Conservation (phyloP, 2,888 invertebrate species). For the Eucera pruinosa region DNA sequence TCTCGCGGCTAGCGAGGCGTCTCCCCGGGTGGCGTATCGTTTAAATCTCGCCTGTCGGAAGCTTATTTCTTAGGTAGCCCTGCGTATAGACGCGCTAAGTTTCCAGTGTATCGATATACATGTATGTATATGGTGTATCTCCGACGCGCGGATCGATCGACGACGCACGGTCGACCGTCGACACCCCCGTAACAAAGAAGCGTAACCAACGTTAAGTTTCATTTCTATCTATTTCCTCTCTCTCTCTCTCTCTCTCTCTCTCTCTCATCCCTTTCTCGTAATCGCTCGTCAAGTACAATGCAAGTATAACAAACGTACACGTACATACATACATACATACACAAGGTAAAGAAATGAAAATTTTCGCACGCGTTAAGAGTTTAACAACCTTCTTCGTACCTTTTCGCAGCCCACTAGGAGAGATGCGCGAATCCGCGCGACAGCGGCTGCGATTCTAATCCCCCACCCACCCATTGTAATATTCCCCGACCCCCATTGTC, state of each 20-base stretch:
- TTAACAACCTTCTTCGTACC: conserved; percentile 71
- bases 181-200: conserved; percentile 6
- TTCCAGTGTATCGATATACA: conserved; percentile 33
- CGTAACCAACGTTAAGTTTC: conserved; percentile 25
- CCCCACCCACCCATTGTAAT: conserved; percentile 21
- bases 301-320: conserved; percentile 23
- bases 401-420: conserved; percentile 58
- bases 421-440: too few relatives aligned
- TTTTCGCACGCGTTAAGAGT: conserved; percentile 57
- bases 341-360: conserved; percentile 31
- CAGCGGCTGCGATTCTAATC: too few relatives aligned
- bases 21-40: conserved; percentile 45
- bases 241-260: conserved; percentile 21
- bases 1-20: conserved; percentile 56
- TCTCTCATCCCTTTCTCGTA: conserved; percentile 52
- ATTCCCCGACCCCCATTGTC: conserved; percentile 13
- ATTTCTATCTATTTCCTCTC: conserved; percentile 3
- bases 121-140: conserved; percentile 37
- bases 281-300: conserved; percentile 77
- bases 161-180: conserved; percentile 22
- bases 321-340: too few relatives aligned
- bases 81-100: conserved; percentile 34
- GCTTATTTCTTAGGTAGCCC: conserved; percentile 59
- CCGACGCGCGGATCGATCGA: conserved; percentile 42
- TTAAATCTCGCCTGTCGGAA: conserved; percentile 57